These are phyloP conservation scores for Aphodius sticticus DNA, from an alignment of 2,888 invertebrate genomes.

Conservation along the genomic window DNA sequence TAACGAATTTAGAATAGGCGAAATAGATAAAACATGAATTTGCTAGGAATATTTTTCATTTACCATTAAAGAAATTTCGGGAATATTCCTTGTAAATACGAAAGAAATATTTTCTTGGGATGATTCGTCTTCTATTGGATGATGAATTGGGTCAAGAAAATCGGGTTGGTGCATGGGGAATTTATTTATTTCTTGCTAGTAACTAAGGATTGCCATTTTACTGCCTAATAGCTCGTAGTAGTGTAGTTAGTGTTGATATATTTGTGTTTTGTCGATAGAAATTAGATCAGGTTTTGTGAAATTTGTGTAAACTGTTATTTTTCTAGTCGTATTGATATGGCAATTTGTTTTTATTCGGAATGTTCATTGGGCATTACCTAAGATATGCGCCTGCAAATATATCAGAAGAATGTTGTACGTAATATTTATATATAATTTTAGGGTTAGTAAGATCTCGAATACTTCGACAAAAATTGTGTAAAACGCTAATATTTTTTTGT, in stretches of 20 bases:
- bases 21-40: background rate
- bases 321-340: background rate
- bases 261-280: background rate
- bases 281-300: background rate
- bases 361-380: background rate
- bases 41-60: background rate
- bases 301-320: background rate
- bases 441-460: background rate
- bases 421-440: background rate
- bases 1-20: background rate
- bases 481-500: background rate
- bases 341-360: background rate
- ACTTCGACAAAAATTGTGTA: background rate
- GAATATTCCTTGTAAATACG: background rate
- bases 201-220: background rate
- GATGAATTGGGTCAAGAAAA: slow-evolving; percentile 9
- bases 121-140: slow-evolving; percentile 8
- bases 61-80: slow-evolving; percentile 6
- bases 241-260: background rate
- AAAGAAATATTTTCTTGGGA: background rate
- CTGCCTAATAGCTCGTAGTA: background rate
- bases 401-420: background rate
- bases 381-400: background rate
- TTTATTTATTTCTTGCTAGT: background rate
- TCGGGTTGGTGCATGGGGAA: background rate